These are phyloP conservation scores for Gallinago jamesoni DNA, from an alignment of 2,113 vertebrate species.

Conservation along the genomic window DNA sequence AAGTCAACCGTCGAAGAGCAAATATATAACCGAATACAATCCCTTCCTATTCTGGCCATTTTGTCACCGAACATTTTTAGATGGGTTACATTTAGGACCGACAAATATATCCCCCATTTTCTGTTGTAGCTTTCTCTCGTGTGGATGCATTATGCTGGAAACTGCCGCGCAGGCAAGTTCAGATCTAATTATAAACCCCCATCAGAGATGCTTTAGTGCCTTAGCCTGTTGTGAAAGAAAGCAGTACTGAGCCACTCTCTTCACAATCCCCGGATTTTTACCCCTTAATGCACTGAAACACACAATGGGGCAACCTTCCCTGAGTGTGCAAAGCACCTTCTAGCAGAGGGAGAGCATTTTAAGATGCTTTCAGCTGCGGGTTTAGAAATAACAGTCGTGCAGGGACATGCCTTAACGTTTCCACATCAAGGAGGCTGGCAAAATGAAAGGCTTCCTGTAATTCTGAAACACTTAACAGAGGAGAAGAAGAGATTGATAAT, in stretches of 20 bases:
- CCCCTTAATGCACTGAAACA: background rate
- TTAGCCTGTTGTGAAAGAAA: background rate
- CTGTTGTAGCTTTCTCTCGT: background rate
- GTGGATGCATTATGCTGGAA: background rate
- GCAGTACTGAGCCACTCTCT: background rate
- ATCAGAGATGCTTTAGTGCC: background rate
- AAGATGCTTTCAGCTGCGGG: background rate
- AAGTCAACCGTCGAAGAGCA: background rate
- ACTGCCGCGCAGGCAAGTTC: background rate
- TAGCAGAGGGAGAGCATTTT: background rate
- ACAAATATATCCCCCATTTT: background rate
- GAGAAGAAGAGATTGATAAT: conserved; percentile 9
- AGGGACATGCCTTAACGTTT: conserved; percentile 35
- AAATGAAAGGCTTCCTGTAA: conserved; percentile 37
- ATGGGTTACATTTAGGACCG: background rate
- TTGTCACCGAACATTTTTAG: background rate
- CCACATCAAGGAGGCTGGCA: conserved; percentile 10
- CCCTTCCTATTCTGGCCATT: background rate
- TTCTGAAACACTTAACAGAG: conserved; percentile 18
- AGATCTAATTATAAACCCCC: conserved; percentile 2
- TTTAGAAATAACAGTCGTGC: conserved; percentile 57
- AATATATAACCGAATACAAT: background rate
- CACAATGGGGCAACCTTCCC: background rate
- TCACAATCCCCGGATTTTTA: background rate
- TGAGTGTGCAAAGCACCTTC: background rate